phyloP scores from a whole-genome alignment of 2,113 vertebrate genomes.

The Pampusana beccarii region DNA sequence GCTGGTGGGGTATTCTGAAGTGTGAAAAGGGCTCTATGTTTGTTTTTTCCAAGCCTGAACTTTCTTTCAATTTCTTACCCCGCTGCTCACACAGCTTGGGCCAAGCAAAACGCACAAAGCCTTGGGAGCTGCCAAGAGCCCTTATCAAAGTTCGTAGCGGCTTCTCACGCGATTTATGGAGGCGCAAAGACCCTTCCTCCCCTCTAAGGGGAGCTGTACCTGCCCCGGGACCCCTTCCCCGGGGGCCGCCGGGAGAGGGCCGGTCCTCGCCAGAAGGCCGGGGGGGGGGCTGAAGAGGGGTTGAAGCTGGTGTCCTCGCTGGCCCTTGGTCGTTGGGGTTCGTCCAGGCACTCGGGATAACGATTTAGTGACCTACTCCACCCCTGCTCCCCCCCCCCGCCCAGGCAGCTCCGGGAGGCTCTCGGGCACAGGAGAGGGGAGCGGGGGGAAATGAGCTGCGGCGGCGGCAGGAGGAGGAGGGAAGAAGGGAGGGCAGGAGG shows the following conservation, averaged over 20 bases:
- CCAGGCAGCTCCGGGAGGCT: not conserved
- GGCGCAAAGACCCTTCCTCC: not conserved
- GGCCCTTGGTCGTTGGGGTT: no score
- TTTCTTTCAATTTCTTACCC: not conserved
- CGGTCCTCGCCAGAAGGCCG: not conserved
- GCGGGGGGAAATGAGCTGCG: not conserved
- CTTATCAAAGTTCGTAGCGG: not conserved
- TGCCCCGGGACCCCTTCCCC: not conserved
- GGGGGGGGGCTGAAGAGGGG: not conserved
- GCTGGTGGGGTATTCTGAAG: not conserved
- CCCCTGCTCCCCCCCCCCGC: slow-evolving; percentile 16
- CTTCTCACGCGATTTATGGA: not conserved
- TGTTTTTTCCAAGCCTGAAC: not conserved
- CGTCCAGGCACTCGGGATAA: not conserved
- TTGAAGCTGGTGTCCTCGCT: no score
- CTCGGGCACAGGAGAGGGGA: not conserved
- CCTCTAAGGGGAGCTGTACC: not conserved
- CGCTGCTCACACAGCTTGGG: not conserved
- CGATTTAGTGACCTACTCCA: not conserved
- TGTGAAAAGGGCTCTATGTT: not conserved
- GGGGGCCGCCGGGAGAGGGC: no score
- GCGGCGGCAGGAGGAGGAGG: not conserved
- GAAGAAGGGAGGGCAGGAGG: not conserved
- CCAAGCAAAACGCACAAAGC: not conserved
- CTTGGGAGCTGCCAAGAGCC: not conserved